These are phyloP conservation scores for Hemithea aestivaria DNA, from an alignment of 2,888 invertebrate species.

Conservation along the genomic window DNA sequence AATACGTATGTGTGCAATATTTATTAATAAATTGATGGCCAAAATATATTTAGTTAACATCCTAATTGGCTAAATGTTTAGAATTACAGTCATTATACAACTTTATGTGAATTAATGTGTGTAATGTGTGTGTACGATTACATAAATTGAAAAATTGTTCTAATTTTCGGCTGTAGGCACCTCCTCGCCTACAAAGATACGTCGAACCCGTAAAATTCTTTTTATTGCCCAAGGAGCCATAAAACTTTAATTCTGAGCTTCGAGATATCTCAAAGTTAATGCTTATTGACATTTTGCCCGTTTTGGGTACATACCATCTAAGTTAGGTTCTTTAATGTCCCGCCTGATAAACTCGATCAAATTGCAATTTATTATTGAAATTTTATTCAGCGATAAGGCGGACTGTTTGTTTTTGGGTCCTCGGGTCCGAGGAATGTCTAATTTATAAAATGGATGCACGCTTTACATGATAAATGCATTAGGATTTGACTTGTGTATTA, in stretches of 20 bases:
- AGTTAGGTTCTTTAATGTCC: constrained; percentile 16
- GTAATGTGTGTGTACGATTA: too few relatives aligned
- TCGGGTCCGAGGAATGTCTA: constrained; percentile 4
- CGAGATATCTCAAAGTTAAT: constrained; percentile 45
- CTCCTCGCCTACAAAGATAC: constrained; percentile 32
- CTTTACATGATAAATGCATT: constrained; percentile 26
- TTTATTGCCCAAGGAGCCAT: constrained; percentile 46
- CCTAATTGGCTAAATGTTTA: too few relatives aligned
- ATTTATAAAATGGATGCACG: constrained; percentile 8
- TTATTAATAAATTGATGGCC: too few relatives aligned
- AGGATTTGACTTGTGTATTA: constrained; percentile 13
- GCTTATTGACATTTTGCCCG: constrained; percentile 48
- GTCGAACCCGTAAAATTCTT: constrained; percentile 41
- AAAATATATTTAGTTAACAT: too few relatives aligned
- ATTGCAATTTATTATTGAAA: constrained; percentile 37
- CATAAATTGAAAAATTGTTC: too few relatives aligned
- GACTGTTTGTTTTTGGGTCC: constrained; percentile 12
- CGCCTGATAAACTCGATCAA: constrained; percentile 34
- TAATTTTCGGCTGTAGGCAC: constrained; percentile 26
- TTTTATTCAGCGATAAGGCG: constrained; percentile 22
- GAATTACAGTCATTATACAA: too few relatives aligned
- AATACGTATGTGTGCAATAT: too few relatives aligned
- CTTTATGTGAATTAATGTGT: too few relatives aligned
- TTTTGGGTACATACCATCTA: constrained; percentile 31
- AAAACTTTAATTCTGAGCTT: constrained; percentile 55